phyloP scores from a whole-genome alignment of 2,113 vertebrate species.

The Zosterops japonicus region DNA sequence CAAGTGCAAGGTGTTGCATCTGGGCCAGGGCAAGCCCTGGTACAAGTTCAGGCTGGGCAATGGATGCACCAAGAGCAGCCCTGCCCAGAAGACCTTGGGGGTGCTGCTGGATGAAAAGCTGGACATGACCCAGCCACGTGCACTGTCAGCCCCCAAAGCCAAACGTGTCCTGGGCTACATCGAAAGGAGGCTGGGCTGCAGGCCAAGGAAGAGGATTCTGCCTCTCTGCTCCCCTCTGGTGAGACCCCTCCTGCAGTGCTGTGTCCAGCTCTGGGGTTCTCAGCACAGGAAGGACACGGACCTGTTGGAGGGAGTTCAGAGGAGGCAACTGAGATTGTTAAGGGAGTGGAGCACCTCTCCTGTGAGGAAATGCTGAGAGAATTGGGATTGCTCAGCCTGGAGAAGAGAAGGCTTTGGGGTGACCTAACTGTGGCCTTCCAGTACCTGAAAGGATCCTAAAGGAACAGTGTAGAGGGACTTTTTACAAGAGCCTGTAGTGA shows the following conservation, averaged over 20 bases:
- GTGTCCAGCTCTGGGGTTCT: not conserved
- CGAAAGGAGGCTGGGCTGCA: not conserved
- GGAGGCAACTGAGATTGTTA: too few relatives aligned
- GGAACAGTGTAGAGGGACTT: fast-evolving
- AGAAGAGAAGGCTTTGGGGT: fast-evolving
- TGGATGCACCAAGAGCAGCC: fast-evolving
- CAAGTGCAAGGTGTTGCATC: not conserved
- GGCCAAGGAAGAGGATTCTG: not conserved
- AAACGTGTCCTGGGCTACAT: not conserved
- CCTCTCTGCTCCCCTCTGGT: not conserved
- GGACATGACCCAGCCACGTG: not conserved
- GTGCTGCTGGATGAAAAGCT: not conserved
- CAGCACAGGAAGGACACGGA: not conserved
- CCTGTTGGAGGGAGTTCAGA: too few relatives aligned
- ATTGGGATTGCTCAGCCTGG: not conserved
- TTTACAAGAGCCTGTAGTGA: fast-evolving
- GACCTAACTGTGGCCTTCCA: not conserved
- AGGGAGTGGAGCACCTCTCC: too few relatives aligned
- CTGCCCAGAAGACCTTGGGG: fast-evolving
- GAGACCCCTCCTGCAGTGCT: not conserved
- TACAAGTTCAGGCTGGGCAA: not conserved
- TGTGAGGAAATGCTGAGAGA: not conserved
- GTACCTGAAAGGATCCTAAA: fast-evolving
- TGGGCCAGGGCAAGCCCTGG: not conserved
- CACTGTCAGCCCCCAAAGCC: not conserved